These are phyloP conservation scores for Troglohyphantes excavatus DNA, from an alignment of 2,888 invertebrate species.

Conservation along the genomic window DNA sequence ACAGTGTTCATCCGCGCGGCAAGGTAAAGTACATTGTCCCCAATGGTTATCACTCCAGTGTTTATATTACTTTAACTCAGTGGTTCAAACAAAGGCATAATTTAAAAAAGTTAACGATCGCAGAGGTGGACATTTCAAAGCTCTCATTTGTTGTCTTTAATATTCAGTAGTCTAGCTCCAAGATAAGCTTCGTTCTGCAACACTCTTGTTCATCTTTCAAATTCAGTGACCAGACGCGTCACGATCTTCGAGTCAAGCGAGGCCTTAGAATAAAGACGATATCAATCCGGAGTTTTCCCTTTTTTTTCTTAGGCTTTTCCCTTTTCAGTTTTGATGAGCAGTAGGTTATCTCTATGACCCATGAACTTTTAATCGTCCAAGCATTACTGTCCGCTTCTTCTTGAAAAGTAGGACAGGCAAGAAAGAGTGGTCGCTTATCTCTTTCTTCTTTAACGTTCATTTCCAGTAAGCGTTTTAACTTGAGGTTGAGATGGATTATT, in stretches of 20 bases:
- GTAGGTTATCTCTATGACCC: conserved; percentile 31
- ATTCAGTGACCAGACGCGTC: conserved; percentile 3
- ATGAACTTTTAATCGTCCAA: conserved; percentile 47
- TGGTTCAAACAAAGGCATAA: neutral
- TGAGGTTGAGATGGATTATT: neutral
- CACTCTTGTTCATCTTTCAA: neutral
- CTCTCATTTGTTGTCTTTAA: neutral
- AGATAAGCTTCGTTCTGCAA: neutral
- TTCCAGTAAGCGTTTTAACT: neutral
- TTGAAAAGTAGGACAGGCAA: conserved; percentile 50
- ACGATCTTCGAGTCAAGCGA: conserved; percentile 31
- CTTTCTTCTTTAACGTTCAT: conserved; percentile 13
- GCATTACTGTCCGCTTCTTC: conserved; percentile 39
- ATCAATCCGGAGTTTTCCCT: conserved; percentile 18
- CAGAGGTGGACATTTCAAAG: neutral
- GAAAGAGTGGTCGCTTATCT: neutral
- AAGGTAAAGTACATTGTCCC: no score
- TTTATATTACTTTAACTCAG: no score
- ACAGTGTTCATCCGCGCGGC: no score
- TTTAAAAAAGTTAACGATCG: neutral
- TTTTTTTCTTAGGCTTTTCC: neutral
- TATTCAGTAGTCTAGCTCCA: neutral
- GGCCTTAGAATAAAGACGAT: neutral
- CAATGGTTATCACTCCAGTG: no score
- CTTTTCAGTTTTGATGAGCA: conserved; percentile 27